Base-by-base conservation (phyloP, 2,888 invertebrate species). In the Rhogogaster chlorosoma region DNA sequence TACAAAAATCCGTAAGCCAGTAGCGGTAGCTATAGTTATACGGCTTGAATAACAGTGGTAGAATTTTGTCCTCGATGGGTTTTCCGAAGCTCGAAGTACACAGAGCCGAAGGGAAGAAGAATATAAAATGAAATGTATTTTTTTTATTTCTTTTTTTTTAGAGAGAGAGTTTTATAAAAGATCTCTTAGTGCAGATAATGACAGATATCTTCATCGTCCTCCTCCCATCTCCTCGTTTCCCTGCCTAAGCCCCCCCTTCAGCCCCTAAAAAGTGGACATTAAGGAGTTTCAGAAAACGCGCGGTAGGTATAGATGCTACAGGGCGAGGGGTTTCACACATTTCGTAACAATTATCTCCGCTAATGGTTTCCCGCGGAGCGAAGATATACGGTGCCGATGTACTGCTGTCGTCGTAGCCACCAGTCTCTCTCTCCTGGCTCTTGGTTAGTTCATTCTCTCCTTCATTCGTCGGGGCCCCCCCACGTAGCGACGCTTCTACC, bases 271-370 rank as follows among this genome's bases (percentile, higher is more conserved):
- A 61, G 61, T 61, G 61, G 61, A 61, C 22, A 61, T 61, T 61
- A 61, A 26, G 61, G 61, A 61, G 61, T 61, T 26, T 61, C 61
- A 61, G 61, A 53, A 53, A 53, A 53, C 12, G 22, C 26, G 61
- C 9, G 61, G 18, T 26, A 12, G 61, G 2, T 26, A 26, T 22
- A 12, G 57, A 7, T 0, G 22, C n/a, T n/a, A n/a, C 2, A 53
- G 53, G 22, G 22, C n/a, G n/a, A n/a, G 12, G 61, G 61, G 61
- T 88, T 87, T 89, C 86, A 87, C 85, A 86, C 89, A 90, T 91
- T 92, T 91, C 89, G 90, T 88, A 88, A 92, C 91, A 91, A 92
- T 92, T 92, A 92, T 90, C 89, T 87, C 90, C 90, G 90, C 91
- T 92, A 92, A 92, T 92, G 91, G 91, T 86, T 73, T 73, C 42